These are phyloP conservation scores for Kryptopterus vitreolus DNA, from an alignment of 2,797 vertebrate species.

Conservation along the genomic window DNA sequence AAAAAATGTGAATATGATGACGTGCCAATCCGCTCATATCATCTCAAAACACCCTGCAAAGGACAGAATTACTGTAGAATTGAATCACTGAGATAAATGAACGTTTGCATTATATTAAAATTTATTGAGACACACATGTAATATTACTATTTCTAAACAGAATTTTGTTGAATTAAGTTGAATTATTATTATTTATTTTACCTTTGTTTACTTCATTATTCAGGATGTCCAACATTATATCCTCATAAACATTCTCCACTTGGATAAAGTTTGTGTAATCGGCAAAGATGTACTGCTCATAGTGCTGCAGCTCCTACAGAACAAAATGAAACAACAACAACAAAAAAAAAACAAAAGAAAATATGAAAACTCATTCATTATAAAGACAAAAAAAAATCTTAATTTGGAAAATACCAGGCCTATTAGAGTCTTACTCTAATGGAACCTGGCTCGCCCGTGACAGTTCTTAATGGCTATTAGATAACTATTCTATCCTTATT, in stretches of 20 bases:
- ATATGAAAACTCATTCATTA: neutral
- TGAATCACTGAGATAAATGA: too few species aligned
- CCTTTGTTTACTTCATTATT: slow-evolving; percentile 83
- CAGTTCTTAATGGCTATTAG: neutral
- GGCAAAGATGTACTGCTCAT: slow-evolving; percentile 87
- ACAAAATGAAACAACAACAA: too few species aligned
- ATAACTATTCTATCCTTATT: neutral
- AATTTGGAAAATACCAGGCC: neutral
- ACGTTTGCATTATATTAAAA: too few species aligned
- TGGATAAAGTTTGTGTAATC: slow-evolving; percentile 87
- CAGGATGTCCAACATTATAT: slow-evolving; percentile 79
- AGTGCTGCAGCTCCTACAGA: slow-evolving; percentile 85
- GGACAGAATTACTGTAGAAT: too few species aligned
- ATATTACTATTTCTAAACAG: neutral
- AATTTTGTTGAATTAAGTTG: neutral
- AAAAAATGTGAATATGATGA: too few species aligned
- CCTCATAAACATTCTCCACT: slow-evolving; percentile 86
- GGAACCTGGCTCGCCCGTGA: neutral
- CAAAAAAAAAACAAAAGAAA: too few species aligned
- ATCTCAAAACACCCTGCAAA: too few species aligned
- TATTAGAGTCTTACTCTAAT: neutral
- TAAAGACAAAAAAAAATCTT: neutral
- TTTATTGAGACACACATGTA: too few species aligned
- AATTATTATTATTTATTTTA: too few species aligned
- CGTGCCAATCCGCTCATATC: too few species aligned